phyloP scores from a whole-genome alignment of 2,797 vertebrate genomes.

The Cryptoblepharus egeriae region DNA sequence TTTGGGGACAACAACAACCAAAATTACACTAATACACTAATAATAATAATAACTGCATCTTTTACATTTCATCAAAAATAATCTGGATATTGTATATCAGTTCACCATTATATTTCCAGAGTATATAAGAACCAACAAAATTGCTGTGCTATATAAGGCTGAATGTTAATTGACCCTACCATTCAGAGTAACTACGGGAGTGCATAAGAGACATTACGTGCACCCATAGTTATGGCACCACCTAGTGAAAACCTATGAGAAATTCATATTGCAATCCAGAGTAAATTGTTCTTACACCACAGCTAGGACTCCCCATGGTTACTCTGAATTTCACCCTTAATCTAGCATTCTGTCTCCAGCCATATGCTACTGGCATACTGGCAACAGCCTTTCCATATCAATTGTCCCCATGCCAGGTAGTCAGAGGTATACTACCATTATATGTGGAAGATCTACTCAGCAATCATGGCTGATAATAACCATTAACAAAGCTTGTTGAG shows the following conservation, averaged over 20 bases:
- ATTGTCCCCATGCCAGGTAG: neutral
- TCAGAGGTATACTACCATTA: neutral
- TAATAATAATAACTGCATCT: neutral
- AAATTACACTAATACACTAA: too few relatives aligned
- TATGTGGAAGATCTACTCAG: neutral
- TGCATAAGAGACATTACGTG: too few relatives aligned
- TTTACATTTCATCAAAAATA: neutral
- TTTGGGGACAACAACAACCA: too few relatives aligned
- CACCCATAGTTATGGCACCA: too few relatives aligned
- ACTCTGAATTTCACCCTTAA: too few relatives aligned
- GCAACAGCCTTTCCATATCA: too few relatives aligned
- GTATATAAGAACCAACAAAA: neutral
- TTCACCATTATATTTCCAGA: neutral
- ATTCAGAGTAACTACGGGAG: too few relatives aligned
- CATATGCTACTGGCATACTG: too few relatives aligned
- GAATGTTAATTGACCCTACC: neutral
- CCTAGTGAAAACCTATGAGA: too few relatives aligned
- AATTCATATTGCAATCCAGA: too few relatives aligned
- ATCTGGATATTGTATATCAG: neutral
- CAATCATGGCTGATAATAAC: neutral
- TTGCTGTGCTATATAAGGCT: neutral
- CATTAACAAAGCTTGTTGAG: neutral
- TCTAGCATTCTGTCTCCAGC: neutral
- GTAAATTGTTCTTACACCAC: too few relatives aligned
- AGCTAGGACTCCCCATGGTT: too few relatives aligned